These are phyloP conservation scores for Rhinophrynus dorsalis DNA, from an alignment of 2,797 vertebrate genomes.

Conservation along the genomic window DNA sequence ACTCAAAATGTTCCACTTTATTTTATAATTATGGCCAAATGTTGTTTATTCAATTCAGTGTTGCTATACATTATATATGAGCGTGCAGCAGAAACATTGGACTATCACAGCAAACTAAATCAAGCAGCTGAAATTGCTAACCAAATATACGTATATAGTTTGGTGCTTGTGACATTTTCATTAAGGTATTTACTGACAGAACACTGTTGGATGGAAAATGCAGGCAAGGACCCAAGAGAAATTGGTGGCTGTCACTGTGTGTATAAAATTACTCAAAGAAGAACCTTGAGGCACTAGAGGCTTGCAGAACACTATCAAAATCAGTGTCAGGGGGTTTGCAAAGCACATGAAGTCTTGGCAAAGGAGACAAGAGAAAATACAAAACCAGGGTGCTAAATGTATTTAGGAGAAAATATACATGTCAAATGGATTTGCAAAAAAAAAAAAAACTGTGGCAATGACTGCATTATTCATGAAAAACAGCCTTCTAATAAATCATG, in stretches of 20 bases:
- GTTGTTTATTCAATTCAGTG: too few relatives aligned
- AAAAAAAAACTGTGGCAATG: too few relatives aligned
- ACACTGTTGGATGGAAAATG: background rate
- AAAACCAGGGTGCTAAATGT: background rate
- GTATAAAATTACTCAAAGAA: background rate
- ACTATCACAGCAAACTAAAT: too few relatives aligned
- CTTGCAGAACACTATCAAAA: background rate
- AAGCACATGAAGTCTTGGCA: background rate
- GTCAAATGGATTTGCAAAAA: too few relatives aligned
- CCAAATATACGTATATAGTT: background rate
- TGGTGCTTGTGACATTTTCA: constrained; percentile 1
- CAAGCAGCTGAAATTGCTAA: too few relatives aligned
- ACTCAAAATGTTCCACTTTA: too few relatives aligned
- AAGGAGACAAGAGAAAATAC: background rate
- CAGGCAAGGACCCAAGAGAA: background rate
- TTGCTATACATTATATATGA: too few relatives aligned
- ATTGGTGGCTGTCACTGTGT: background rate
- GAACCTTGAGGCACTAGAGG: background rate
- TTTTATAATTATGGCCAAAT: too few relatives aligned
- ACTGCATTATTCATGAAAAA: too few relatives aligned
- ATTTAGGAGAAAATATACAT: too few relatives aligned
- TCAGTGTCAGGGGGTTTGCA: background rate
- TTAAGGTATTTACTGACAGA: background rate
- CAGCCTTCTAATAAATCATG: too few relatives aligned
- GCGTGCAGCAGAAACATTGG: too few relatives aligned